Evolutionary conservation across 2,888 invertebrate genomes (phyloP), one percentile per base, ranked within the genome.

Genomic region (Limnephilus lunatus): DNA sequence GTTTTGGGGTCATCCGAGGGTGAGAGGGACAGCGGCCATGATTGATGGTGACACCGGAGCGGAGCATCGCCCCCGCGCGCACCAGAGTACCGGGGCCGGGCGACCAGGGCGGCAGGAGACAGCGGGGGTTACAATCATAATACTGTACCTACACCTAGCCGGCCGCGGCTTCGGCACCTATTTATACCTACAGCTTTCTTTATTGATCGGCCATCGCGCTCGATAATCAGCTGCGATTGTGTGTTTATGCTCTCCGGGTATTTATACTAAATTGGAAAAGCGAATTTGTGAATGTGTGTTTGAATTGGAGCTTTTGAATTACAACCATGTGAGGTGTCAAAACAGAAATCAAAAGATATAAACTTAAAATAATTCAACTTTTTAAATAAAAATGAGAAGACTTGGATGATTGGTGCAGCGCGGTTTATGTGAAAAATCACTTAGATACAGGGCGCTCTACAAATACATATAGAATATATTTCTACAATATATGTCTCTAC

Each of bases 31-130:
- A 81, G 83, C 89, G 87, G 83, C 44, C 90, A 92, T 93, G 93
- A 93, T 93, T 93, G 93, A 93, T 93, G 91, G 92, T 93, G 93
- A 93, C 93, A 93, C 90, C 92, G 35, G 92, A 85, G 90, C 85
- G 85, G 53, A 89, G 92, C 90, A 89, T 89, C 92, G 82, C 83
- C 91, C 80, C 80, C 81, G 82, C 86, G 82, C 32, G 48, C 48
- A 48, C 48, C 48, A 48, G 48, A 48, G 83, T 39, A 35, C 31
- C 81, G n/a, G 88, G 48, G 87, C 89, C 48, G 15, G 48, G 81
- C 39, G 81, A 48, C 81, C 81, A 89, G 91, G 89, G 82, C 83
- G 89, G 85, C 85, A 91, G 91, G 91, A 81, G 48, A 86, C 32
- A 39, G 81, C 81, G 87, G 87, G 81, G 53, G 91, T 48, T 88